phyloP scores from a whole-genome alignment of 2,888 invertebrate species.

The Cenopis cana region DNA sequence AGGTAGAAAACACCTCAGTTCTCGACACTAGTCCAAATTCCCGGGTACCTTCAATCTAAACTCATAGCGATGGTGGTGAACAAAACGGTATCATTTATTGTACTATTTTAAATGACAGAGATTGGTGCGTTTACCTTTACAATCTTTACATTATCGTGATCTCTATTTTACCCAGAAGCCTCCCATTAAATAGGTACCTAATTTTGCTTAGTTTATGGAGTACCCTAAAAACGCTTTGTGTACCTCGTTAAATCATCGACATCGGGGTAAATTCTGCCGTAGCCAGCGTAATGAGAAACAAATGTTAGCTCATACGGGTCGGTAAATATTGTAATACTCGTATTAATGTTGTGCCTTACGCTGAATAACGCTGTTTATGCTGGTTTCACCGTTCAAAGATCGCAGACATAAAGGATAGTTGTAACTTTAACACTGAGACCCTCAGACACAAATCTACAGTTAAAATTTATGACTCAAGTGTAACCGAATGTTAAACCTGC shows the following conservation, averaged over 20 bases:
- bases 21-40: neutral
- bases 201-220: neutral
- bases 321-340: conserved; percentile 52
- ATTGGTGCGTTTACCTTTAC: too few relatives aligned
- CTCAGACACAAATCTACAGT: neutral
- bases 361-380: conserved; percentile 23
- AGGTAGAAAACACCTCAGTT: neutral
- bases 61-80: neutral
- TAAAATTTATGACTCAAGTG: neutral
- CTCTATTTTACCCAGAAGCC: neutral
- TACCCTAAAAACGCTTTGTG: conserved; percentile 40
- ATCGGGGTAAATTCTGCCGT: conserved; percentile 48
- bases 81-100: neutral
- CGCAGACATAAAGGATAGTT: neutral
- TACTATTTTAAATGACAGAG: too few relatives aligned
- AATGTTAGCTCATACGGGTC: conserved; percentile 61
- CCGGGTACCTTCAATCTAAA: neutral
- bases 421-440: too few relatives aligned
- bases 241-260: conserved; percentile 50
- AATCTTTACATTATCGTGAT: neutral
- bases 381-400: neutral
- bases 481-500: neutral
- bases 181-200: too few relatives aligned
- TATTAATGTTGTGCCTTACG: conserved; percentile 40
- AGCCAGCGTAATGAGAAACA: conserved; percentile 63